Percentiles rank a stretch among this genome's conserved stretches.
Conservation (phyloP, 35 echinoderm and acorn worm species). For the Eucidaris tribuloides region DNA sequence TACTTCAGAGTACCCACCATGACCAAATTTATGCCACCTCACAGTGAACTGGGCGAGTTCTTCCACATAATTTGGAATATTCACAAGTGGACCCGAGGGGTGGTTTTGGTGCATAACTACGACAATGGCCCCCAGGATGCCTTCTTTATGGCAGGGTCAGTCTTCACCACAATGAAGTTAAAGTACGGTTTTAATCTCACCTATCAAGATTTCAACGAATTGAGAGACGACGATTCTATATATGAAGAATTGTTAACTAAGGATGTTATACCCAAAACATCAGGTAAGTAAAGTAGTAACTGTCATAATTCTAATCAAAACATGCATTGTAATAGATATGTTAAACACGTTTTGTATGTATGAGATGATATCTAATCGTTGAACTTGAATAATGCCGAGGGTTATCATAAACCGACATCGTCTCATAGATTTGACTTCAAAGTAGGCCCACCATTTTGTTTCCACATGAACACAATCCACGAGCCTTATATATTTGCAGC, state of each 20-base stretch:
- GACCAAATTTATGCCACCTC: slow-evolving; percentile 6
- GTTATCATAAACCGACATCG: too few species aligned
- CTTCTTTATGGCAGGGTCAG: background rate
- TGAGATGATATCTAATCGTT: too few species aligned
- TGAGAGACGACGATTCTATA: background rate
- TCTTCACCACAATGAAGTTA: background rate
- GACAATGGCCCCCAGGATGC: background rate
- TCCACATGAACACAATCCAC: too few species aligned
- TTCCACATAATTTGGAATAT: background rate
- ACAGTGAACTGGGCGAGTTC: background rate
- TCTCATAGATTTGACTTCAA: too few species aligned
- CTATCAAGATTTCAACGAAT: background rate
- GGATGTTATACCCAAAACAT: background rate
- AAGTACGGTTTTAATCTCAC: background rate
- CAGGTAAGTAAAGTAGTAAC: slow-evolving; percentile 4
- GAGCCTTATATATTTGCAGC: too few species aligned
- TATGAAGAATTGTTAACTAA: background rate
- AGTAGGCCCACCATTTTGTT: too few species aligned
- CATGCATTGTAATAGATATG: too few species aligned
- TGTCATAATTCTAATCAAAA: too few species aligned
- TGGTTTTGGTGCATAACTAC: background rate
- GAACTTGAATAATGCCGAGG: too few species aligned
- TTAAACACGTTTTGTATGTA: too few species aligned
- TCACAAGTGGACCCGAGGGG: background rate
- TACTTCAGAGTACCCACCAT: background rate